Evolutionary conservation across 1,140 invertebrate genomes (phyloP), one percentile per base, ranked within the genome.

Genomic region (Drosophila pseudoananassae): DNA sequence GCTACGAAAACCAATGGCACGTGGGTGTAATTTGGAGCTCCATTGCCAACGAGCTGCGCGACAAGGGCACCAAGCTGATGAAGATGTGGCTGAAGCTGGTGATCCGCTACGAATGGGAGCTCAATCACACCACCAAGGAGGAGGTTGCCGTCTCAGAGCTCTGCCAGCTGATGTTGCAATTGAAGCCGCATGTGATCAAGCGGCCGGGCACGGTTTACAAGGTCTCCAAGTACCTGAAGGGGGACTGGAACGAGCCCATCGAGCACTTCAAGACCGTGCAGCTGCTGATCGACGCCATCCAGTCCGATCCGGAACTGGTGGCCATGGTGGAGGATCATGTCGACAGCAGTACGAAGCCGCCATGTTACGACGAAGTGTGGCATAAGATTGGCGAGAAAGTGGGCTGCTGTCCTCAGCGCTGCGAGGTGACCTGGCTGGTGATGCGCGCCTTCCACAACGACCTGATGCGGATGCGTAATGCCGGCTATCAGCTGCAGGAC

Each of bases 41-140:
- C 54, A 87, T 91, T 8, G 60, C 90, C 0, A 81, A 80, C 23
- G 82, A 90, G 55, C 23, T 91, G 43, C 36, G 31, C 0, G 84
- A 91, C 49, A 91, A 91, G 59, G 89, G 84, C 31, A 91, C 90
- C 8, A 91, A 91, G 63, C 54, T 91, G 2, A 91, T 91, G 66
- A 91, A 91, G 52, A 53, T 12, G 6, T 91, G 90, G 90, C 43
- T 91, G 3, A 71, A 64, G 9, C 50, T 91, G 9, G 40, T 47
- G 23, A 87, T 74, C 0, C 89, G 84, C 58, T 90, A 71, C 53
- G 90, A 91, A 31, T 91, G 89, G 89, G 78, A 91, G 54, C 5
- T 87, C 8, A 4, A 6, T 1, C 23, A 57, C 0, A 6, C 15
- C 0, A n/a, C 10, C 1, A 36, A 36, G 10, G 33, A 36, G 33